Conservation (phyloP, 2,113 vertebrate species). For the Puffinus mauretanicus region DNA sequence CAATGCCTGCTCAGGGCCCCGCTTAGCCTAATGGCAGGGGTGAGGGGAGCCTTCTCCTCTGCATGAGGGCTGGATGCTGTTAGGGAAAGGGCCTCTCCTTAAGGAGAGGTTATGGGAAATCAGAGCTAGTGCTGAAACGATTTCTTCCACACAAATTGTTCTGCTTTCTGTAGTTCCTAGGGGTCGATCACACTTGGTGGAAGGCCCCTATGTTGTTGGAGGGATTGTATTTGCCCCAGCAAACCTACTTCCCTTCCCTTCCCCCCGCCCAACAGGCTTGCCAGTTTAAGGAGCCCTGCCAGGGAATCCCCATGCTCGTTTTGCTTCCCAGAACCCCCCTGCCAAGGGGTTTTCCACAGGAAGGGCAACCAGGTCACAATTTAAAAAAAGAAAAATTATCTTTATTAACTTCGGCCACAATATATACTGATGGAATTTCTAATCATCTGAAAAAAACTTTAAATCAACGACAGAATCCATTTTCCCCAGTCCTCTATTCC, state of each 20-base stretch:
- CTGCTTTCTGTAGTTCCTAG: background rate
- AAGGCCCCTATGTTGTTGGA: background rate
- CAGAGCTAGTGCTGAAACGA: background rate
- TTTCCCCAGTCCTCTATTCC: background rate
- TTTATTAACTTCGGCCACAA: background rate
- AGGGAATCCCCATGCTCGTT: background rate
- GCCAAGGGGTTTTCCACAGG: background rate
- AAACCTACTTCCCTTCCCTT: background rate
- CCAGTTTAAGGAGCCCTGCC: background rate
- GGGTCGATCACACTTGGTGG: rapidly evolving
- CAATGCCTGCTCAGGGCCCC: background rate
- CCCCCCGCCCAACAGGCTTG: rapidly evolving
- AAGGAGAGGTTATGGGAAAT: background rate
- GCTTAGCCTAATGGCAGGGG: background rate
- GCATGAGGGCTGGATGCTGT: background rate
- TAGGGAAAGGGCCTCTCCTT: background rate
- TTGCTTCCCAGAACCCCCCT: background rate
- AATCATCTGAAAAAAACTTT: background rate
- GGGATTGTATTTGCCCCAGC: background rate
- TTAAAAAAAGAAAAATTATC: background rate
- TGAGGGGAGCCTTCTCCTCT: background rate
- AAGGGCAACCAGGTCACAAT: background rate
- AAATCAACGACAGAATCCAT: background rate
- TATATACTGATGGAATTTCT: background rate
- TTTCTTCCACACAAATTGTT: background rate